Percentiles rank a stretch among this genome's conserved stretches.
Conservation (phyloP, 2,888 invertebrate species). For the Sinotaia quadrata region DNA sequence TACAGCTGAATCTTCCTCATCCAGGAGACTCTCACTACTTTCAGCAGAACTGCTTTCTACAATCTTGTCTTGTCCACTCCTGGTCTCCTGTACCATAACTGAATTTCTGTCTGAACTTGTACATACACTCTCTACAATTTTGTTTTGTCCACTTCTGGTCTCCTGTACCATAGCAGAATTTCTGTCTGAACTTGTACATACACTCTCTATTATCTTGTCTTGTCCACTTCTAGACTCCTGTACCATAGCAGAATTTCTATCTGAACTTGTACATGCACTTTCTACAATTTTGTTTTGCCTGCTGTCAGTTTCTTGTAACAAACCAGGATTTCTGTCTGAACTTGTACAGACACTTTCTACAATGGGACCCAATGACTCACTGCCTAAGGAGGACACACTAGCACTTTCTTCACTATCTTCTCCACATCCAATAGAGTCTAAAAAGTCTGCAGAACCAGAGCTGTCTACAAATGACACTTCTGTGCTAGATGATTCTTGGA, state of each 20-base stretch:
- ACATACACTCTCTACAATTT: slow-evolving; percentile 26
- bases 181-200: slow-evolving; percentile 36
- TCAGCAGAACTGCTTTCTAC: slow-evolving; percentile 17
- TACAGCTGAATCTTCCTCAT: slow-evolving; percentile 13
- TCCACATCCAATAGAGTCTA: neutral
- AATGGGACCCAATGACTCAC: too few species aligned
- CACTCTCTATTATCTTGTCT: slow-evolving; percentile 15
- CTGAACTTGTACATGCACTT: slow-evolving; percentile 35
- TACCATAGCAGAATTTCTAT: slow-evolving; percentile 12
- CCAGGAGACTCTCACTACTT: neutral
- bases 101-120: slow-evolving; percentile 33
- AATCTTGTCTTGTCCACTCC: slow-evolving; percentile 5
- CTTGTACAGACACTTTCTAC: slow-evolving; percentile 33
- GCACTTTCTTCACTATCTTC: slow-evolving; percentile 1
- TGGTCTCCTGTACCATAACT: neutral
- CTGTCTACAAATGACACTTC: slow-evolving; percentile 21
- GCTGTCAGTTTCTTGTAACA: neutral
- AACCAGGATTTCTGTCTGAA: slow-evolving; percentile 25
- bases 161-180: neutral
- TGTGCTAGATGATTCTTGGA: neutral
- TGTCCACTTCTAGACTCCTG: slow-evolving; percentile 4
- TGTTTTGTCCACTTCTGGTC: slow-evolving; percentile 4
- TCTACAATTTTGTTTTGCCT: slow-evolving; percentile 12
- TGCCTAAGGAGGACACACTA: slow-evolving; percentile 26
- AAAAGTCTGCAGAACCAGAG: slow-evolving; percentile 11